Conservation (phyloP, 2,797 vertebrate genomes). For the Diplodus puntazzo region DNA sequence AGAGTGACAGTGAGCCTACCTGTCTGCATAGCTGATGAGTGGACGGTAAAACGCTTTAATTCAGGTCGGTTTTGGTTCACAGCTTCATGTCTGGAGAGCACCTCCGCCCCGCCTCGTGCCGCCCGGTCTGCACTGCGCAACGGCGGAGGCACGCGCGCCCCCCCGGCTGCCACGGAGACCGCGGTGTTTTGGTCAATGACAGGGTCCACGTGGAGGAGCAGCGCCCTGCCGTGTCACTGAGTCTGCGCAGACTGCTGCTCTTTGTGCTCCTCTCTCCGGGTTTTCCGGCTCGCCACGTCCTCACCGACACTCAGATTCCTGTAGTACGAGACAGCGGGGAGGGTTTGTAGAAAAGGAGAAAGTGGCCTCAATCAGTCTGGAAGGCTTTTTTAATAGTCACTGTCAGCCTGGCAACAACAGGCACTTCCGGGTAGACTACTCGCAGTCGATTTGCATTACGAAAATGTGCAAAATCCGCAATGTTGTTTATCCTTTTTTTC, state of each 20-base stretch:
- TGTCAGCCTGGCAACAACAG: too few relatives aligned
- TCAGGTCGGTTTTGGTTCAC: constrained; percentile 5
- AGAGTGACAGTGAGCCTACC: constrained; percentile 48
- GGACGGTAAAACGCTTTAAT: not conserved
- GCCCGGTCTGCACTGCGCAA: constrained; percentile 77
- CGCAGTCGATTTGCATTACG: too few relatives aligned
- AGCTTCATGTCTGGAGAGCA: constrained; percentile 56
- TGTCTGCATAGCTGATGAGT: constrained; percentile 54
- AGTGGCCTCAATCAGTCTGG: too few relatives aligned
- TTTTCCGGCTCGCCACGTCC: constrained; percentile 69
- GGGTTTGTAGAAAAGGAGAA: too few relatives aligned
- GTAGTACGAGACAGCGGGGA: not conserved
- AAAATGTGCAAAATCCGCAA: too few relatives aligned
- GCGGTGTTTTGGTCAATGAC: constrained; percentile 73
- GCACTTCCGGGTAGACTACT: too few relatives aligned
- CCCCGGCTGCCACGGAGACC: constrained; percentile 60
- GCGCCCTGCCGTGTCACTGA: constrained; percentile 18
- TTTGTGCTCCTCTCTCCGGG: constrained; percentile 25
- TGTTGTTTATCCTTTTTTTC: too few relatives aligned
- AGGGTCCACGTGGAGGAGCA: constrained; percentile 79
- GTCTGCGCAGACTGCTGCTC: constrained; percentile 36
- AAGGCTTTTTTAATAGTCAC: too few relatives aligned
- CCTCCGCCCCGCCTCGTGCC: constrained; percentile 43
- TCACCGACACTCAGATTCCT: not conserved
- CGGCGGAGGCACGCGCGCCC: constrained; percentile 38